Percentiles rank a stretch among this genome's conserved stretches.
Conservation (phyloP, 1,140 invertebrate species). For the Leguminivora glycinivorella region DNA sequence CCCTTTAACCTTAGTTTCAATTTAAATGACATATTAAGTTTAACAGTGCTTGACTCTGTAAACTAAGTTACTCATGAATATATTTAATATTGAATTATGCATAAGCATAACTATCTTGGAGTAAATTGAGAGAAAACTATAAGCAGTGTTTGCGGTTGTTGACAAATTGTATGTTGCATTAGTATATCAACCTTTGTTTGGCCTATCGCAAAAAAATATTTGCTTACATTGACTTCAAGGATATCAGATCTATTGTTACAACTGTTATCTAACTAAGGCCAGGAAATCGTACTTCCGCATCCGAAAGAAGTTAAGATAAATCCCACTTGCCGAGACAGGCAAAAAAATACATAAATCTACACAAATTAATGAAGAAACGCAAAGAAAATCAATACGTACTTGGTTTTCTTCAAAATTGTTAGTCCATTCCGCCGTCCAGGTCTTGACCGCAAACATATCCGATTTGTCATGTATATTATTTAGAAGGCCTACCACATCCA, state of each 20-base stretch:
- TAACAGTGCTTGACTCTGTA: too few relatives aligned
- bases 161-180: background rate
- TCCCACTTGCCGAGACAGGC: background rate
- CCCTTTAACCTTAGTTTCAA: too few relatives aligned
- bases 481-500: slow-evolving; percentile 71
- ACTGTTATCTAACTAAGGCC: slow-evolving; percentile 31
- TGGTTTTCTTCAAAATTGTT: slow-evolving; percentile 74
- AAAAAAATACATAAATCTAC: slow-evolving; percentile 1
- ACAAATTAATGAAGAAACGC: slow-evolving; percentile 18
- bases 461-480: slow-evolving; percentile 71
- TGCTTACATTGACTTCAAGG: slow-evolving; percentile 51
- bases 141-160: background rate
- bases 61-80: too few relatives aligned
- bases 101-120: too few relatives aligned
- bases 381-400: slow-evolving; percentile 63
- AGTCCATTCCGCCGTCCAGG: slow-evolving; percentile 72
- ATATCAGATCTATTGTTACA: slow-evolving; percentile 49
- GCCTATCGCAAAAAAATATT: slow-evolving; percentile 36
- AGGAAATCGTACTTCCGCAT: slow-evolving; percentile 21
- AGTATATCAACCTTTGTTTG: background rate
- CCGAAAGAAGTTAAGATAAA: background rate
- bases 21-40: too few relatives aligned
- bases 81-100: too few relatives aligned
- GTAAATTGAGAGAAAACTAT: background rate
- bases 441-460: slow-evolving; percentile 71